Conservation (phyloP, 2,888 invertebrate genomes). For the Neoitamus cyanurus region DNA sequence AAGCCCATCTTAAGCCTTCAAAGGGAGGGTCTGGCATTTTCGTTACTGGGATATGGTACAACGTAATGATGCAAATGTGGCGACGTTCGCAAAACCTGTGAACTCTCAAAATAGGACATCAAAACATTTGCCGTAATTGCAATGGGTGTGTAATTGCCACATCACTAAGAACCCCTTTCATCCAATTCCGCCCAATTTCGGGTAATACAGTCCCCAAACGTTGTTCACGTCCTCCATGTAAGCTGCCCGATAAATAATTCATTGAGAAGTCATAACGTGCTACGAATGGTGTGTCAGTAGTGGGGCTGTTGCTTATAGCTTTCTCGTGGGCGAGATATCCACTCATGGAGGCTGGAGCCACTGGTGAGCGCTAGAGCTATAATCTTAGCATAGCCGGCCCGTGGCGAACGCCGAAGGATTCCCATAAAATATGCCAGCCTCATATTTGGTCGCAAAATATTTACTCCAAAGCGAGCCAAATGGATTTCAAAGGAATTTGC, state of each 20-base stretch:
- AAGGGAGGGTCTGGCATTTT: no score
- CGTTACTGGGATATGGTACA: background rate
- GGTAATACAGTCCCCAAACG: background rate
- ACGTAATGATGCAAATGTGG: background rate
- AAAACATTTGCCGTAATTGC: background rate
- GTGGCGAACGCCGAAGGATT: background rate
- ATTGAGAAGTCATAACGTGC: background rate
- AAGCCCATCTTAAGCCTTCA: no score
- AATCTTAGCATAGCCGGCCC: background rate
- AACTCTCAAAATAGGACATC: background rate
- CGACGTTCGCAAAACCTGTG: background rate
- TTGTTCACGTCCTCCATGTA: background rate
- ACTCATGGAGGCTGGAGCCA: background rate
- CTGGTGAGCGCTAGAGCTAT: background rate
- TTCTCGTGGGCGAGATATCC: background rate
- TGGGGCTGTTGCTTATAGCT: background rate
- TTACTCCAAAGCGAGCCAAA: background rate
- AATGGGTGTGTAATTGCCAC: background rate
- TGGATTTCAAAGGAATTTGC: background rate
- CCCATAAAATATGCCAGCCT: background rate
- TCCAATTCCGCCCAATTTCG: background rate
- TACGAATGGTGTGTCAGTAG: background rate
- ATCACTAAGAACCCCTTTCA: background rate
- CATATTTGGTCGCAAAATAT: background rate
- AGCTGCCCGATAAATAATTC: background rate